Base-by-base conservation (phyloP, 1,140 invertebrate species). In the Drosophila quadrilineata region DNA sequence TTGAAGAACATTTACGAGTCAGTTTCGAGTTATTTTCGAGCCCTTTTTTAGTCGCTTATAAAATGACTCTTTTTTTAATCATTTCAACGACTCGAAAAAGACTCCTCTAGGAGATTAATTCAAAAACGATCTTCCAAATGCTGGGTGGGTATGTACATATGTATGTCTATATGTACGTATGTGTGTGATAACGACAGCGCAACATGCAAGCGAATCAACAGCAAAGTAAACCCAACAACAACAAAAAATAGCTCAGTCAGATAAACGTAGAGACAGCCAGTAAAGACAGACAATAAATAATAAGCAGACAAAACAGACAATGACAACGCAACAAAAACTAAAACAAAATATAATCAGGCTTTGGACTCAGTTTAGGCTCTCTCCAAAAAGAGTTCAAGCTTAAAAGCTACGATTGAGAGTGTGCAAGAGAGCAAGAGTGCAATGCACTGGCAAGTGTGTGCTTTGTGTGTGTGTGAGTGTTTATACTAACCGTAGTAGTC, bases 121-220 rank as follows among this genome's bases (percentile, higher is more conserved):
- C n/a, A n/a, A n/a, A n/a, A n/a, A n/a, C n/a, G n/a, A n/a, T n/a
- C n/a, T n/a, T n/a, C n/a, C n/a, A n/a, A n/a, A n/a, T n/a, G n/a
- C n/a, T n/a, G n/a, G n/a, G n/a, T n/a, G n/a, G n/a, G n/a, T n/a
- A n/a, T n/a, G n/a, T n/a, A n/a, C n/a, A n/a, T n/a, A n/a, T n/a
- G n/a, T n/a, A n/a, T n/a, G n/a, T n/a, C n/a, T n/a, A n/a, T n/a
- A n/a, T n/a, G n/a, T n/a, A n/a, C n/a, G 63, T 54, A 56, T 69
- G 19, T 45, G 56, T 69, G 69, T 73, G 77, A 82, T 84, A 84
- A 82, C 76, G 76, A 43, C 72, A 45, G 62, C 58, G 46, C 64
- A 72, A 56, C 76, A 82, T 82, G 76, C 77, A 33, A 84, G 50
- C 54, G 50, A 69, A 64, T 50, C 75, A 76, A 76, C 52, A 80